phyloP scores from a whole-genome alignment of 2,113 vertebrate genomes.

The Neodon shergylaensis region DNA sequence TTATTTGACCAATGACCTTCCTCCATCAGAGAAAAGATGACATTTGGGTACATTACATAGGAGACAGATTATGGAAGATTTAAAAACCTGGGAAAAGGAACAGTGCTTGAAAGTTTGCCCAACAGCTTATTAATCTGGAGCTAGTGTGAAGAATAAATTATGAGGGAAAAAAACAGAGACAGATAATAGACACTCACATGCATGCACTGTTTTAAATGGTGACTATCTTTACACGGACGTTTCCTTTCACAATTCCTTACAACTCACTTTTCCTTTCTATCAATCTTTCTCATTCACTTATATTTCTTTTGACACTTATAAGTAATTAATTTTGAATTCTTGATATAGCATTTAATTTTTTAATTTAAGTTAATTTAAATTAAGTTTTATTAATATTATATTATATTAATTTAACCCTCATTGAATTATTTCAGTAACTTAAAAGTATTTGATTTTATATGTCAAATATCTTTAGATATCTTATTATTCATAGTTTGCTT shows the following conservation, averaged over 20 bases:
- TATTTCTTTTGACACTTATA: background rate
- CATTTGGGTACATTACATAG: background rate
- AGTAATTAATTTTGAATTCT: too few relatives aligned
- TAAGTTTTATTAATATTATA: background rate
- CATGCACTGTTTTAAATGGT: background rate
- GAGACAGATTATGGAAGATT: background rate
- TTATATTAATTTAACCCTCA: background rate
- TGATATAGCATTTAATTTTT: too few relatives aligned
- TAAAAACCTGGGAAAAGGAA: background rate
- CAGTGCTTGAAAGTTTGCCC: background rate
- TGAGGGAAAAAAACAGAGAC: background rate
- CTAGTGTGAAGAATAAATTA: background rate
- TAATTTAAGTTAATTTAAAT: too few relatives aligned
- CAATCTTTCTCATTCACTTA: background rate
- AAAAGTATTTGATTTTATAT: background rate
- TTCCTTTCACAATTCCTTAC: background rate
- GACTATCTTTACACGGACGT: background rate
- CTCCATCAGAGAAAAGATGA: background rate
- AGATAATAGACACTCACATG: too few relatives aligned
- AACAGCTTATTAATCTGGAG: background rate
- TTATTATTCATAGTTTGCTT: constrained; percentile 8
- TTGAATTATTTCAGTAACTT: constrained; percentile 9
- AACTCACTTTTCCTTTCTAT: background rate
- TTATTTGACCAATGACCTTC: too few relatives aligned
- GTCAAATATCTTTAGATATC: background rate